These are phyloP conservation scores for Ormyrus rosae DNA, from an alignment of 2,888 invertebrate species.

Conservation along the genomic window DNA sequence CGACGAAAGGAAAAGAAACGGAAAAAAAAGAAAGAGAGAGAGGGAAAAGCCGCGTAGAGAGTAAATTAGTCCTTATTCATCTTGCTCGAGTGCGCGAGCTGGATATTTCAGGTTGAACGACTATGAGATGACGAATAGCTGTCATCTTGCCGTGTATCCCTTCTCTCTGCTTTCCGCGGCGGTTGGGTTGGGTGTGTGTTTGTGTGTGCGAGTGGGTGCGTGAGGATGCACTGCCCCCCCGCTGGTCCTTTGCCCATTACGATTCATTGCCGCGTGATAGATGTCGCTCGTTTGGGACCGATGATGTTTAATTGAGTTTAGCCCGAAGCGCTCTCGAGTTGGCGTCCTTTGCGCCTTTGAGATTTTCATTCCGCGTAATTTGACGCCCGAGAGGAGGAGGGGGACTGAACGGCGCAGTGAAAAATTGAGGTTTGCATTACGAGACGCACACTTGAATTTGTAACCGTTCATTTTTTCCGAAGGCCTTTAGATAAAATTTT, in stretches of 20 bases:
- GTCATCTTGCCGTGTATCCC: slow-evolving; percentile 59
- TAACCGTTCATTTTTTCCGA: too few species aligned
- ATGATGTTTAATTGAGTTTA: slow-evolving; percentile 68
- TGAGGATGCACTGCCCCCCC: slow-evolving; percentile 59
- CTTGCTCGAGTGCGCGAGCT: slow-evolving; percentile 33
- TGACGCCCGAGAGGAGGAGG: too few species aligned
- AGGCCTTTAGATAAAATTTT: too few species aligned
- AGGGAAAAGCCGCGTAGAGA: not conserved
- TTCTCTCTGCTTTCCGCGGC: not conserved
- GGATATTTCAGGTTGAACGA: slow-evolving; percentile 48
- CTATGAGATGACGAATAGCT: slow-evolving; percentile 68
- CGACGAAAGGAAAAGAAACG: slow-evolving; percentile 2
- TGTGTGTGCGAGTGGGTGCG: too few species aligned
- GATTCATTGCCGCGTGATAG: slow-evolving; percentile 70
- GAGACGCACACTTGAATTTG: too few species aligned
- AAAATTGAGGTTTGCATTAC: too few species aligned
- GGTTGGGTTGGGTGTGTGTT: slow-evolving; percentile 58
- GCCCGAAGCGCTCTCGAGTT: slow-evolving; percentile 52
- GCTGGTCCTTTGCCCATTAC: slow-evolving; percentile 65
- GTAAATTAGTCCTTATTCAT: slow-evolving; percentile 57
- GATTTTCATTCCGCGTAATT: not conserved
- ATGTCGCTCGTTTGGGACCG: slow-evolving; percentile 69
- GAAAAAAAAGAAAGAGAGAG: slow-evolving; percentile 7
- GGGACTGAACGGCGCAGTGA: too few species aligned
- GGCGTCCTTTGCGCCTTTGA: slow-evolving; percentile 27